phyloP scores from a whole-genome alignment of 2,888 invertebrate genomes.

The Stegana nigrithorax region DNA sequence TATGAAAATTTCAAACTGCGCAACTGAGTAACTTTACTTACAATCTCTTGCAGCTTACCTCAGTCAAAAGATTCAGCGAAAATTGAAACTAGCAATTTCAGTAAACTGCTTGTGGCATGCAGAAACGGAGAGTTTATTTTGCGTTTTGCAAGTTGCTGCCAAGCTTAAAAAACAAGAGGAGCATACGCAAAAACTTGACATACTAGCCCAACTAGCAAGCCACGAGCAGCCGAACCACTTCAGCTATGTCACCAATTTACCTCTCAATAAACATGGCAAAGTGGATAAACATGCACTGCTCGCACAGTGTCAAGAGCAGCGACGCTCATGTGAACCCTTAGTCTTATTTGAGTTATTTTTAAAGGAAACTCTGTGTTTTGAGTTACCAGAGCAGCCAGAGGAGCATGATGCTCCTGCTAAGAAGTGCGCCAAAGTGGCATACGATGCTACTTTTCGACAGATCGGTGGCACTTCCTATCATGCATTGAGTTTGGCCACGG shows the following conservation, averaged over 20 bases:
- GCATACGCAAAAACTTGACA: conserved; percentile 41
- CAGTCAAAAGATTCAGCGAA: conserved; percentile 37
- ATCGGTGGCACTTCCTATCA: conserved; percentile 63
- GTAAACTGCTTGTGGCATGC: conserved; percentile 46
- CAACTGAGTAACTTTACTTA: neutral
- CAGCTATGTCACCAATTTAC: conserved; percentile 72
- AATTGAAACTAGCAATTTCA: too few relatives aligned
- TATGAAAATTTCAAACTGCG: too few relatives aligned
- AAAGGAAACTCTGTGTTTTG: conserved; percentile 52
- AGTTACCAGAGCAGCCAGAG: conserved; percentile 22
- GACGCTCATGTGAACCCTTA: conserved; percentile 64
- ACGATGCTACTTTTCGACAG: conserved; percentile 42
- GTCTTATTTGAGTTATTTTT: conserved; percentile 72
- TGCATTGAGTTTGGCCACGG: conserved; percentile 55
- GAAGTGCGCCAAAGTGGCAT: conserved; percentile 21
- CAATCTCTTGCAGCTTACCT: conserved; percentile 5
- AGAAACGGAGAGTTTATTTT: conserved; percentile 43
- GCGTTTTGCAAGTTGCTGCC: conserved; percentile 34
- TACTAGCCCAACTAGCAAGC: conserved; percentile 41
- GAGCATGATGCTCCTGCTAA: too few relatives aligned
- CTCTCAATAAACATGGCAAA: conserved; percentile 79
- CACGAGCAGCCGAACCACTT: too few relatives aligned
- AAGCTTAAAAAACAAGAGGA: conserved; percentile 42
- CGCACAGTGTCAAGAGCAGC: neutral
- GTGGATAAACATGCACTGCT: conserved; percentile 55